Evolutionary conservation across 2,888 invertebrate genomes (phyloP).

Genomic region (Osedax frankpressi): DNA sequence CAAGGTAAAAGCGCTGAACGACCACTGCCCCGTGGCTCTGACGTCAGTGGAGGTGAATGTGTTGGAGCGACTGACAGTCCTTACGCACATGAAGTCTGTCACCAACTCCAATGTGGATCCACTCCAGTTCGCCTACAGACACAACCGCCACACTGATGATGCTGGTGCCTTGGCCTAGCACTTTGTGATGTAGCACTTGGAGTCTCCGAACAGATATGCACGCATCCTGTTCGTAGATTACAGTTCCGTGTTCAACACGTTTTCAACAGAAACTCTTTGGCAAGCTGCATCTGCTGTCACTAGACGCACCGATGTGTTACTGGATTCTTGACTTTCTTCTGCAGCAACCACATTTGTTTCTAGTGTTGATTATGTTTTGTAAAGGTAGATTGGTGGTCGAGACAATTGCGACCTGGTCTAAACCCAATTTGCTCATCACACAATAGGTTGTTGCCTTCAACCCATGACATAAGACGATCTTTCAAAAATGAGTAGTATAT

Average conservation of each 20-base stretch:
- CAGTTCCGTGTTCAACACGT: not conserved
- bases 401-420: not conserved
- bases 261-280: not conserved
- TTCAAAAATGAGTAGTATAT: not conserved
- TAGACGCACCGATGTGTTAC: not conserved
- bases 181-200: not conserved
- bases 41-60: not conserved
- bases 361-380: not conserved
- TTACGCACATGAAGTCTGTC: not conserved
- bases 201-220: too few relatives aligned
- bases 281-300: not conserved
- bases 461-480: slow-evolving; percentile 4
- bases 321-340: not conserved
- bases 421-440: not conserved
- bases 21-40: not conserved
- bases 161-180: not conserved
- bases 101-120: too few relatives aligned
- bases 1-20: not conserved
- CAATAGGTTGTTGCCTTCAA: not conserved
- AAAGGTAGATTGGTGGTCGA: not conserved
- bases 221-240: not conserved
- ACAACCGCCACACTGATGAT: not conserved
- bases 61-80: not conserved
- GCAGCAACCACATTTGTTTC: not conserved
- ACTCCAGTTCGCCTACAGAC: not conserved